phyloP scores from a whole-genome alignment of 2,888 invertebrate genomes.

The Cybosia mesomella region DNA sequence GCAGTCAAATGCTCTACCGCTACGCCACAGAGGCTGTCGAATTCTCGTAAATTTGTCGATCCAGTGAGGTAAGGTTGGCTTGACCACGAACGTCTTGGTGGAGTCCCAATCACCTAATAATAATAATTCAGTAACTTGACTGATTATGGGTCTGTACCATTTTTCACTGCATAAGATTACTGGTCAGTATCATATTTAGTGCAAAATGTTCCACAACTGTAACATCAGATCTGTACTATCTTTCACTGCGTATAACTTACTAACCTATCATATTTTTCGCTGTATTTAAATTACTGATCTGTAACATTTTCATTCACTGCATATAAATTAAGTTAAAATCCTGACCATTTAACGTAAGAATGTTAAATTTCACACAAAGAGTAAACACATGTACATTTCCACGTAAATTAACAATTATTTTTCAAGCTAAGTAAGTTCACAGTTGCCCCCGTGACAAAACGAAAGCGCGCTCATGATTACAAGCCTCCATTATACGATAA shows the following conservation, averaged over 20 bases:
- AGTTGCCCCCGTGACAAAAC: slow-evolving; percentile 61
- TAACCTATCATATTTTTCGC: not conserved
- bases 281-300: not conserved
- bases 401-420: slow-evolving; percentile 34
- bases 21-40: too few relatives aligned
- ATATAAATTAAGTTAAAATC: not conserved
- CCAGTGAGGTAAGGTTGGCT: not conserved
- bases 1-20: too few relatives aligned
- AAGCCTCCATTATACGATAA: slow-evolving; percentile 78
- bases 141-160: too few relatives aligned
- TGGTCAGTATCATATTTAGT: not conserved
- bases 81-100: too few relatives aligned
- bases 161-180: too few relatives aligned
- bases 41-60: not conserved
- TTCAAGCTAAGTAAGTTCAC: slow-evolving; percentile 26
- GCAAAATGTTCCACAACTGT: not conserved
- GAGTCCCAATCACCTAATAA: too few relatives aligned
- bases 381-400: slow-evolving; percentile 22
- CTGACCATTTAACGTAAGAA: slow-evolving; percentile 1
- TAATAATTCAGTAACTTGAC: too few relatives aligned
- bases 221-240: not conserved
- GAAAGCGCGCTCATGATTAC: slow-evolving; percentile 77
- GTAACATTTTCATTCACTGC: not conserved
- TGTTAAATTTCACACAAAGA: slow-evolving; percentile 14
- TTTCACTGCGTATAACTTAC: not conserved